A percentile compares a stretch with the other conserved stretches of the same genome.
phyloP scores from a whole-genome alignment of 2,888 invertebrate species.

The Leucoma salicis region DNA sequence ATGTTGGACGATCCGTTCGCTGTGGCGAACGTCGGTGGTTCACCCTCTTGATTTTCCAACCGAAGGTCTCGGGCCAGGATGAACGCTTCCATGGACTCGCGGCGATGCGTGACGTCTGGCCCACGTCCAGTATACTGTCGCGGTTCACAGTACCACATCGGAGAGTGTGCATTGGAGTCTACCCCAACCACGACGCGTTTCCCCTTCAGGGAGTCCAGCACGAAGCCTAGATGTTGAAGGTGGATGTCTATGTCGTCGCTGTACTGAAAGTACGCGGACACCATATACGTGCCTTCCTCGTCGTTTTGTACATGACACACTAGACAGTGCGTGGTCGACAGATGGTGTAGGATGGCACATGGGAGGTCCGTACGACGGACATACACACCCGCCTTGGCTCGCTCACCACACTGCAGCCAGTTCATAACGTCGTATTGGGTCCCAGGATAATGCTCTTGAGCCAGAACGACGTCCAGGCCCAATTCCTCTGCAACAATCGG shows the following conservation, averaged over 20 bases:
- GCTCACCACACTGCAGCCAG: neutral
- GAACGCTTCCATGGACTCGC: too few species aligned
- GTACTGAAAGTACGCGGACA: neutral
- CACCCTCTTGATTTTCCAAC: neutral
- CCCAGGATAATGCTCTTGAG: neutral
- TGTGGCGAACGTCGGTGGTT: constrained; percentile 14
- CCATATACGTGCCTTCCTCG: neutral
- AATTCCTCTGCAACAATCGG: neutral
- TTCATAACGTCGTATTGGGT: neutral
- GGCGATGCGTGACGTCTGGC: too few species aligned
- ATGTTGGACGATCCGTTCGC: constrained; percentile 26
- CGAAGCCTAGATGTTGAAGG: neutral
- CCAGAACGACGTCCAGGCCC: neutral
- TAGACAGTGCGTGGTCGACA: neutral
- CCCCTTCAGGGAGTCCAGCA: neutral
- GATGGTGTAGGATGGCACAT: neutral
- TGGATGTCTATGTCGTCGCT: neutral
- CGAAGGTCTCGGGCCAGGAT: neutral
- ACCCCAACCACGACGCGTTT: neutral
- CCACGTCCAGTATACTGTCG: neutral
- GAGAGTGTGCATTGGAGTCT: neutral
- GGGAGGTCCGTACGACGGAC: neutral
- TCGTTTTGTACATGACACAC: neutral
- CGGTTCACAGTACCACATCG: neutral
- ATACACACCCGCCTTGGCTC: neutral